These are phyloP conservation scores for Tyria jacobaeae DNA, from an alignment of 2,888 invertebrate genomes.

Conservation along the genomic window DNA sequence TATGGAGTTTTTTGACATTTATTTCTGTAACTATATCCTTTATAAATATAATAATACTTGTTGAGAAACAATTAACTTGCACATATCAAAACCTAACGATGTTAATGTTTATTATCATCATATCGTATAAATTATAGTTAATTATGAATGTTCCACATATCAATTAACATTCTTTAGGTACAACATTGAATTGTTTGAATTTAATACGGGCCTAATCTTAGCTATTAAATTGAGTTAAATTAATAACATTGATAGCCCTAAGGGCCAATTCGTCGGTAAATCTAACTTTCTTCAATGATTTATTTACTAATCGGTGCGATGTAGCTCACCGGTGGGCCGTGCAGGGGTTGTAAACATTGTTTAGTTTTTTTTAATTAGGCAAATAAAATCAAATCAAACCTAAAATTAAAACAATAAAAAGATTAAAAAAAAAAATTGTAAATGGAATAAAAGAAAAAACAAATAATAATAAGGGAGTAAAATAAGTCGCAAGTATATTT, in stretches of 20 bases:
- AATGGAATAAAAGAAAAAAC: too few species aligned
- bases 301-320: constrained; percentile 45
- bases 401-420: not conserved
- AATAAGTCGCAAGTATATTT: too few species aligned
- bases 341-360: constrained; percentile 13
- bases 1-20: too few species aligned
- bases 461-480: too few species aligned
- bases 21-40: not conserved
- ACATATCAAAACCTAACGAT: not conserved
- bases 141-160: constrained; percentile 11
- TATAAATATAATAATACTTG: not conserved
- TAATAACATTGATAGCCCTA: constrained; percentile 45
- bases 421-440: too few species aligned
- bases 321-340: constrained; percentile 26
- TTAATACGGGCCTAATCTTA: constrained; percentile 39
- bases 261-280: constrained; percentile 48
- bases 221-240: constrained; percentile 54
- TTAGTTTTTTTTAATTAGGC: too few species aligned
- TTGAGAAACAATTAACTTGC: not conserved
- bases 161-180: constrained; percentile 48
- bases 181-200: constrained; percentile 44
- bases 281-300: constrained; percentile 60
- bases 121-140: not conserved
- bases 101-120: not conserved
- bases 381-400: too few species aligned